Base-by-base conservation (phyloP, 1,140 invertebrate genomes). In the Cheumatopsyche charites region DNA sequence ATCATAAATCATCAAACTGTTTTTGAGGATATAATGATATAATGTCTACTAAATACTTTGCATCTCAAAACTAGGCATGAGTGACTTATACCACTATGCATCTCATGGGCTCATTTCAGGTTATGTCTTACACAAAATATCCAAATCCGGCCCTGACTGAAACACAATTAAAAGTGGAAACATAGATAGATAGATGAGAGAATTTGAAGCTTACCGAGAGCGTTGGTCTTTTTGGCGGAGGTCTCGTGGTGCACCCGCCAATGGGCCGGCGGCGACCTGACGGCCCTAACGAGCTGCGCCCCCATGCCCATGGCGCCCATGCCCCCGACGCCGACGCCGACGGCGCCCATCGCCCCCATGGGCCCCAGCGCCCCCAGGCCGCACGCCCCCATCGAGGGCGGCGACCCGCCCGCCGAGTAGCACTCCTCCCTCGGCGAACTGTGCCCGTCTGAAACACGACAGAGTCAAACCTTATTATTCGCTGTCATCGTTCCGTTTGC, bases 341-440 rank as follows among this genome's bases (percentile, higher is more conserved):
- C 55, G 19, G 47, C 7, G 0, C 74, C 71, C 70, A 75, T 70
- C 45, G 62, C 26, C 3, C 67, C 61, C 69, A 72, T 71, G 13
- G 63, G 29, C 11, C 69, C 68, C 63, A 75, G 29, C 9, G 62
- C 68, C 0, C 74, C 72, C 21, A 75, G 55, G 3, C 74, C 72
- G 69, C 74, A 75, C 58, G 72, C 42, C 26, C 72, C 72, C 63
- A 73, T 15, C 19, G 74, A 73, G 0, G 74, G 74, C 9, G 74
- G 74, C 7, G 74, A 75, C 2, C 71, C 74, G 7, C 61, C 69
- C 5, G 70, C 67, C 23, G 74, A 75, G 25, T 75, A 75, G 26
- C 74, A 75, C 45, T 75, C 74, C 45, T 75, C 74, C 1, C 55
- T 25, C 15, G 74, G 74, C n/a, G 74, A 75, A 61, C 74, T 75